Conservation (phyloP, 2,797 vertebrate species). For the Pseudotriccus pelzelni region DNA sequence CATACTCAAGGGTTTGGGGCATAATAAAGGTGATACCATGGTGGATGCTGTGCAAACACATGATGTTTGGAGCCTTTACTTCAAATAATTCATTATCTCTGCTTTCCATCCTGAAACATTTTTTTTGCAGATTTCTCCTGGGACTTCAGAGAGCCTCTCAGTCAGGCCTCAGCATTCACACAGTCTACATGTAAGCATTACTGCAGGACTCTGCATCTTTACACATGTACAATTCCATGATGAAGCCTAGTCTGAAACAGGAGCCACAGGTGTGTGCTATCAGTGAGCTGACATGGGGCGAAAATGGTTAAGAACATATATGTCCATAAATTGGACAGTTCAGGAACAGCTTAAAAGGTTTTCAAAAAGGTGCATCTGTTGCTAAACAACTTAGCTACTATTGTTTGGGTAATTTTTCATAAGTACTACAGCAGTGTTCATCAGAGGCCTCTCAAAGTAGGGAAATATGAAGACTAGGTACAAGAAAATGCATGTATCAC, state of each 20-base stretch:
- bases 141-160: neutral
- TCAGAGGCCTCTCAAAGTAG: neutral
- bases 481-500: neutral
- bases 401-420: neutral
- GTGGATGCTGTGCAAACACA: neutral
- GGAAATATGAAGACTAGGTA: neutral
- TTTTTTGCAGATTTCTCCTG: neutral
- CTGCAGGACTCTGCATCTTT: neutral
- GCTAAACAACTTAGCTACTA: neutral
- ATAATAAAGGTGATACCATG: neutral
- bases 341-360: neutral
- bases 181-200: neutral
- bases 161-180: neutral
- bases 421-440: neutral
- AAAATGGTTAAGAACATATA: neutral
- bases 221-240: neutral
- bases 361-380: neutral
- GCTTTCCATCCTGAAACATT: neutral
- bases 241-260: neutral
- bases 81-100: neutral
- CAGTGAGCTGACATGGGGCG: neutral
- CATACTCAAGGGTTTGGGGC: neutral
- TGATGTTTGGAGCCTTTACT: neutral
- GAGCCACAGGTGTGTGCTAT: neutral
- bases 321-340: neutral